Evolutionary conservation across 2,888 invertebrate genomes (phyloP), one percentile per base, ranked within the genome.

Genomic region (Mayetiola destructor): DNA sequence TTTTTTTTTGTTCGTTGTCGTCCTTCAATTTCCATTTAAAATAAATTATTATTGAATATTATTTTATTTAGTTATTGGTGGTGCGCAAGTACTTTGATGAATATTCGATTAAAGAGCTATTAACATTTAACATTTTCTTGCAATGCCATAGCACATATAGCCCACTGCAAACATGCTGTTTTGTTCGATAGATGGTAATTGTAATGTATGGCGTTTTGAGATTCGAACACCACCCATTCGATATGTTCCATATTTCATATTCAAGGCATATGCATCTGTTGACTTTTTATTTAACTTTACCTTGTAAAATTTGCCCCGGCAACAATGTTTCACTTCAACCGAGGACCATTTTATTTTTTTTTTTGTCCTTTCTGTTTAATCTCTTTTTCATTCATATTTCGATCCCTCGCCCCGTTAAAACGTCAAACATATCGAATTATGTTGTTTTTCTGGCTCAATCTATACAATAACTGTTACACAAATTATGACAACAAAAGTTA

Each of bases 261-360:
- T n/a, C n/a, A n/a, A n/a, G n/a, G 23, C 42, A 42, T 42, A 42
- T 42, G 42, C 42, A 42, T 42, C 42, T 42, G 42, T 42, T 42
- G 42, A 42, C 42, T 42, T 42, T 42, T 42, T 42, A 12, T 12
- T 2, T 42, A n/a, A 23, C 23, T 23, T 42, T 42, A 23, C 23
- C 16, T 2, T 23, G 6, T 6, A 12, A 12, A 3, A 16, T 36
- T 4, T 36, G 36, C 4, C 4, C 14, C 14, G 4, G 23, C 12
- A 23, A n/a, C n/a, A n/a, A n/a, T n/a, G n/a, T n/a, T n/a, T n/a
- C n/a, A n/a, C n/a, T n/a, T n/a, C 21, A 39, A 21, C 3, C 23
- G 21, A 21, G 23, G 12, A n/a, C 12, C 4, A 2, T 23, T 3
- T 23, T 23, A n/a, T 14, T 39, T 14, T n/a, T 42, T 10, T 23